phyloP scores from a whole-genome alignment of 2,888 invertebrate genomes.

The Eudasyphora cyanicolor region DNA sequence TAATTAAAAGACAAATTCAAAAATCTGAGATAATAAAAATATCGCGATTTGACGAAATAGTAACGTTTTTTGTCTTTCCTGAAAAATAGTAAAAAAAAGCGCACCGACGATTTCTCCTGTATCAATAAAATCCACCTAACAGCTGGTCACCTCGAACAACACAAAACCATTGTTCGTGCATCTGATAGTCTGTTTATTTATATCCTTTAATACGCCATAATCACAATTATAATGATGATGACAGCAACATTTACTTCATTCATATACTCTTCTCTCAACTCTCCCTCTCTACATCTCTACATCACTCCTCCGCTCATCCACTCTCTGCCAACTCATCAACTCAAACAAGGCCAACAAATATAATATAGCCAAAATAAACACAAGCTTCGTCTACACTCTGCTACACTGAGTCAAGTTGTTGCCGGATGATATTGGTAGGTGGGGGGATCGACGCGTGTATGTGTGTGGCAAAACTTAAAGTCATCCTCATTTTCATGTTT shows the following conservation, averaged over 20 bases:
- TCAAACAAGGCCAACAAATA: constrained; percentile 1
- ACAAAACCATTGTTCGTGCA: constrained; percentile 34
- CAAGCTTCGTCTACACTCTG: constrained; percentile 21
- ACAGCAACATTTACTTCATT: constrained; percentile 76
- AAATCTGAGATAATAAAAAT: no score
- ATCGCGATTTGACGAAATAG: no score
- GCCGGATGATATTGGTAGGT: no score
- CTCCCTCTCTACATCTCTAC: constrained; percentile 46
- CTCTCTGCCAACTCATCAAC: neutral
- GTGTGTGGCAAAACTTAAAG: constrained; percentile 22
- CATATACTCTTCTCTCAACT: constrained; percentile 68
- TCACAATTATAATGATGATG: constrained; percentile 68
- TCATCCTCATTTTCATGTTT: constrained; percentile 12
- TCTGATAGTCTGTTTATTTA: constrained; percentile 34
- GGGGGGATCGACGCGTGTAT: constrained; percentile 27
- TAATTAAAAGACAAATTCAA: no score
- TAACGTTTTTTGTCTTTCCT: no score
- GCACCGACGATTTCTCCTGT: no score
- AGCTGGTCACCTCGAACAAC: constrained; percentile 2
- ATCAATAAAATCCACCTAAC: neutral
- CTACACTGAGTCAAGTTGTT: constrained; percentile 27
- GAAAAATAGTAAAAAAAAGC: no score
- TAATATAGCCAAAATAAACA: constrained; percentile 1
- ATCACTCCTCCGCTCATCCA: constrained; percentile 46
- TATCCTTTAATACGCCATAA: constrained; percentile 30